Evolutionary conservation across 2,888 invertebrate species (phyloP), one percentile per base, ranked within the genome.

Genomic region (Epirrhoe tristata): DNA sequence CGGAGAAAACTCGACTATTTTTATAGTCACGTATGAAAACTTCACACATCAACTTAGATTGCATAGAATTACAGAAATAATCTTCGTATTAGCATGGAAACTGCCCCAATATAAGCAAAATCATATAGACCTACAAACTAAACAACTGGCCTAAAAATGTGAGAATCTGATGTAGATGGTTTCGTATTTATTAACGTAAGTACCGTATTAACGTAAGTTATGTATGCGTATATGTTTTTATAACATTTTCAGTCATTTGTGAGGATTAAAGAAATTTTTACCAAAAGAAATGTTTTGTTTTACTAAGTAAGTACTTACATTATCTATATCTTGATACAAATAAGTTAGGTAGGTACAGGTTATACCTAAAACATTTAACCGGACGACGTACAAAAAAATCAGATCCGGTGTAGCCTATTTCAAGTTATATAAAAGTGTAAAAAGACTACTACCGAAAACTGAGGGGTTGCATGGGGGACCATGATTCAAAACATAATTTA

Each of bases 231-330:
- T 90, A 91, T 92, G 91, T 93, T 91, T 91, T 88, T 85, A 90
- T 93, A 91, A 90, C 88, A 85, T 89, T 90, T 92, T 91, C 90
- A 93, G 93, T 92, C 92, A 93, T 90, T 88, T 91, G 90, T 91
- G 90, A 87, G 83, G 81, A 88, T 89, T 90, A 92, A 93, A 92
- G 83, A 86, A 86, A 86, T 90, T 92, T 91, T 91, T 92, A 92
- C 92, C 92, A 91, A 92, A 90, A 83, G 77, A 79, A 71, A 66
- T 67, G 10, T 67, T 39, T 64, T 66, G 56, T 68, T 61, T 58
- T 57, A 56, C 17, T 65, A n/a, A n/a, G n/a, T n/a, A n/a, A n/a
- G n/a, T n/a, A n/a, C n/a, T n/a, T n/a, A 24, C 24, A 24, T 24
- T 24, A 24, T 24, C 24, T 3, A 24, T 24, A 24, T 24, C 24